Conservation (phyloP, 2,113 vertebrate genomes). For the Falco punctatus region DNA sequence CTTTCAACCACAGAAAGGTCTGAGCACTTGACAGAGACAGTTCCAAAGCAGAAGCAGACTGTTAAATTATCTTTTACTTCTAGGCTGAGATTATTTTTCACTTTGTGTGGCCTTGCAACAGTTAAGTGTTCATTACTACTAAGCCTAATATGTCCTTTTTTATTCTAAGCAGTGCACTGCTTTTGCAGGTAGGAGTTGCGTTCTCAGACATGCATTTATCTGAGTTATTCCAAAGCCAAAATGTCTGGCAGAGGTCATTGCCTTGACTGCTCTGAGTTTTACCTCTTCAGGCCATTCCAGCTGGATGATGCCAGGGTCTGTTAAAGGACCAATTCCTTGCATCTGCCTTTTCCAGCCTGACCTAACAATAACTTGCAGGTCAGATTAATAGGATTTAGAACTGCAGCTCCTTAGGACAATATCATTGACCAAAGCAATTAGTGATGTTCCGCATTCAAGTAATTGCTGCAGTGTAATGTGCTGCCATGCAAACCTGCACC, state of each 20-base stretch:
- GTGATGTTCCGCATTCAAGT: neutral
- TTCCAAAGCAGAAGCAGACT: neutral
- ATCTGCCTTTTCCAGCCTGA: neutral
- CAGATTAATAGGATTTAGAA: neutral
- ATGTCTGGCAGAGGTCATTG: neutral
- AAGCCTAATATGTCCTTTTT: neutral
- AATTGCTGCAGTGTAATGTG: neutral
- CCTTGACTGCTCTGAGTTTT: neutral
- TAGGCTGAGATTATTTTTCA: neutral
- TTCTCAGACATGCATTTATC: neutral
- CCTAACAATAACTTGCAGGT: neutral
- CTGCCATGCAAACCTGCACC: neutral
- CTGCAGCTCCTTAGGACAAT: neutral
- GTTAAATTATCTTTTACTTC: neutral
- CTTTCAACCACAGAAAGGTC: neutral
- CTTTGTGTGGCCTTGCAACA: neutral
- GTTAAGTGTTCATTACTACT: neutral
- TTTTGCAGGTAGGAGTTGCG: neutral
- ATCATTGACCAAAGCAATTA: neutral
- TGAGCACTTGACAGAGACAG: neutral
- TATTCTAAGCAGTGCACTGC: neutral
- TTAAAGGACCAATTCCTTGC: neutral
- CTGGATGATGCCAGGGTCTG: neutral
- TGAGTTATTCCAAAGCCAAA: neutral
- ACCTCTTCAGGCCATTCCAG: neutral